These are phyloP conservation scores for Sepiola atlantica DNA, from an alignment of 2,888 invertebrate genomes.

Conservation along the genomic window DNA sequence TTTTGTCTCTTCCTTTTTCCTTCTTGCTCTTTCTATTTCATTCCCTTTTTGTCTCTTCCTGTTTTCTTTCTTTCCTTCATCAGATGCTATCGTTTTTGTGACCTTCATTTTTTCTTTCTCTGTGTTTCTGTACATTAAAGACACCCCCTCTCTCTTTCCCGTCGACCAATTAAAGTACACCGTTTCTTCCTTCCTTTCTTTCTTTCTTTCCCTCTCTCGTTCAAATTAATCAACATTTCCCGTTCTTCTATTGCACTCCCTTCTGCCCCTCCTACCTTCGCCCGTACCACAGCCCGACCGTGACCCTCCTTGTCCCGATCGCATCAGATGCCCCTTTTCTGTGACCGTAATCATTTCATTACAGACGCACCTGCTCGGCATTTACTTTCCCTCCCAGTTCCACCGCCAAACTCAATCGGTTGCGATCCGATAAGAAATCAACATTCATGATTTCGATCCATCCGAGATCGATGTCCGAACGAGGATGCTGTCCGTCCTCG, in stretches of 20 bases:
- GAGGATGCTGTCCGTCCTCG: no score
- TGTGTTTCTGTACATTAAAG: no score
- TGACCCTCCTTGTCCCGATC: rapidly evolving
- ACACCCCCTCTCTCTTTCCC: no score
- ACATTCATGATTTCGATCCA: background rate
- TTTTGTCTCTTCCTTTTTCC: no score
- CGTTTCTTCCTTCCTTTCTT: no score
- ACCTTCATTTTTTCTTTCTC: no score
- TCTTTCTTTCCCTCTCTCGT: no score
- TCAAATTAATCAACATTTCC: no score
- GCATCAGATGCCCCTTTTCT: background rate
- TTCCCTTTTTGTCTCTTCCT: background rate
- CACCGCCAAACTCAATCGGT: background rate
- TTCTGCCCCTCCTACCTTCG: background rate
- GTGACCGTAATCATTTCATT: background rate
- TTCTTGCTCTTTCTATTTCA: background rate
- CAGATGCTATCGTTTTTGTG: no score
- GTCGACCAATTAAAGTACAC: no score
- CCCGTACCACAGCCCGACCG: background rate
- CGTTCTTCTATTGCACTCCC: background rate
- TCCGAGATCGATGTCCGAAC: background rate
- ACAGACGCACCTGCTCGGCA: background rate
- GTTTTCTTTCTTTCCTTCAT: no score
- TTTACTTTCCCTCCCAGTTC: background rate
- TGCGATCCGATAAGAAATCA: background rate